These are phyloP conservation scores for Acanthosepion lycidas DNA, from an alignment of 2,888 invertebrate species.

Conservation along the genomic window DNA sequence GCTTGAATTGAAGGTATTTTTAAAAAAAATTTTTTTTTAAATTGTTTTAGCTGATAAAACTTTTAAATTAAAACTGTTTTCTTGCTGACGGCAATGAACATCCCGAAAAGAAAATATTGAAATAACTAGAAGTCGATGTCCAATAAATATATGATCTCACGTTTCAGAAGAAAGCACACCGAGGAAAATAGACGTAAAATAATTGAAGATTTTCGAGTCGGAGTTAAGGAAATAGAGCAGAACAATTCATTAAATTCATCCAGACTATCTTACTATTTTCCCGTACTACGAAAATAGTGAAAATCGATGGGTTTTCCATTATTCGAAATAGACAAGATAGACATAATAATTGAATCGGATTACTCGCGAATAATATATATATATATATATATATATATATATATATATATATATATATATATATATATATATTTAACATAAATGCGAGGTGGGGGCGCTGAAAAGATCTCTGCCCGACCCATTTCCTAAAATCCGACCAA, in stretches of 20 bases:
- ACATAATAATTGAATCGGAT: neutral
- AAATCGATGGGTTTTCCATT: slow-evolving; percentile 18
- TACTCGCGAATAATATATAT: neutral
- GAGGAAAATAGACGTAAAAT: neutral
- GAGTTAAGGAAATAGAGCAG: neutral
- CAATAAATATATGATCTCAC: slow-evolving; percentile 4
- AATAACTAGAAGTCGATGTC: neutral
- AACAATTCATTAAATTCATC: neutral
- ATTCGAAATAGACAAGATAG: neutral
- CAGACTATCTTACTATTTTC: neutral
- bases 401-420: neutral
- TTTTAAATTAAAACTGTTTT: neutral
- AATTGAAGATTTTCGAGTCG: neutral
- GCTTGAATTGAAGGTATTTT: neutral
- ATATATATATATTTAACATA: neutral
- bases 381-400: neutral
- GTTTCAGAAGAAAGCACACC: neutral
- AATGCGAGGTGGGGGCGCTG: no score
- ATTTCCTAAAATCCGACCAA: no score
- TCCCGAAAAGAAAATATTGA: neutral
- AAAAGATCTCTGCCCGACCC: no score
- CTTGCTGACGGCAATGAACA: neutral
- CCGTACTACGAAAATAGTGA: neutral
- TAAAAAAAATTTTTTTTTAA: neutral
- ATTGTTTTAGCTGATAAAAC: neutral